Base-by-base conservation (phyloP, 2,888 invertebrate species). In the Harmothoe impar region DNA sequence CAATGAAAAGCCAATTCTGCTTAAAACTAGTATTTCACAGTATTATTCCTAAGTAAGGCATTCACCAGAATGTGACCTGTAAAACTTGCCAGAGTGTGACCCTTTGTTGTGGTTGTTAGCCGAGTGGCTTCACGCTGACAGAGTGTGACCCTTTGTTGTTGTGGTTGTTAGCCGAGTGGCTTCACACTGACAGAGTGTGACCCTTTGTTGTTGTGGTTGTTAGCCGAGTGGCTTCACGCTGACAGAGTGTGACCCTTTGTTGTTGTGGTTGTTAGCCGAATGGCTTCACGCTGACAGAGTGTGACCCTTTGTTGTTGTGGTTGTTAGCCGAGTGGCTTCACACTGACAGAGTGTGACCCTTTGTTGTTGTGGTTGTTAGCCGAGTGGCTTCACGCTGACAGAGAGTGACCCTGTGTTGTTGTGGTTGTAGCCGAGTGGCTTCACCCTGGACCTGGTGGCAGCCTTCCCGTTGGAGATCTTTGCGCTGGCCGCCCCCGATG, bases 401-500 rank as follows among this genome's bases (percentile, higher is more conserved):
- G n/a, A 43, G 10, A 43, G 5, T 43, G 43, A 43, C 43, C 3
- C 3, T 43, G 10, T 43, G 3, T 5, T 43, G 35, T 35, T 81
- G 15, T 43, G 3, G 1, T n/a, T 86, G 0, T 23, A 85, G 35
- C 33, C 81, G 0, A n/a, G 23, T 43, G 91, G 89, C 15, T 91
- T 92, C 56, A 51, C 91, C 10, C 23, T 91, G 17, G 91, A 91
- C 33, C 0, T 90, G 31, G 33, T 91, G 15, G 43, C 91, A 29
- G 89, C 78, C 25, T 51, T 91, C 20, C 92, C 92, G 5, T 20
- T 92, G 23, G 92, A 92, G n/a, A 35, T 92, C 20, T 72, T 91
- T n/a, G 91, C 91, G 3, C 54, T 92, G 43, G 85, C 89, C 7
- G 91, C 90, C 1, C 90, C 90, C 5, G 10, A 33, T 31, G 90